Percentiles rank a stretch among this genome's conserved stretches.
Conservation (phyloP, 2,888 invertebrate species). For the Nymphalis c-album region DNA sequence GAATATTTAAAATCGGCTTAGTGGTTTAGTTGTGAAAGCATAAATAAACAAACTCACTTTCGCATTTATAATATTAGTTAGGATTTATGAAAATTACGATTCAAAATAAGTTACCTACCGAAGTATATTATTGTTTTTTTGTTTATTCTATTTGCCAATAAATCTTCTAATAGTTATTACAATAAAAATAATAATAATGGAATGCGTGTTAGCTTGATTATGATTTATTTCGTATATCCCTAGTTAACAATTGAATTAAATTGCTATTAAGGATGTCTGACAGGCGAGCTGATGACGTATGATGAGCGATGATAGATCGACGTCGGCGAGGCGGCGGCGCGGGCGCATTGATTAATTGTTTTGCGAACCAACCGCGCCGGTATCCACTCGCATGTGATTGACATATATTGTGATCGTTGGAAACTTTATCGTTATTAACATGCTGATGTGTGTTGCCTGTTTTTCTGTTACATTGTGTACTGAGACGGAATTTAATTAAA, state of each 20-base stretch:
- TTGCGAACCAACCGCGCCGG: slow-evolving; percentile 17
- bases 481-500: not conserved
- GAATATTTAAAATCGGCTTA: no score
- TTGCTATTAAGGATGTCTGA: slow-evolving; percentile 22
- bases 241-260: slow-evolving; percentile 27
- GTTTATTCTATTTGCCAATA: not conserved
- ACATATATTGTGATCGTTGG: slow-evolving; percentile 15
- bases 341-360: slow-evolving; percentile 34
- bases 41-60: no score
- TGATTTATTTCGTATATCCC: slow-evolving; percentile 6
- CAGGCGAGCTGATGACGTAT: slow-evolving; percentile 29
- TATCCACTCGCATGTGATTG: slow-evolving; percentile 12
- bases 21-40: no score
- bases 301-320: slow-evolving; percentile 30
- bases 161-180: not conserved
- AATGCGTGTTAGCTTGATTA: not conserved
- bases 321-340: slow-evolving; percentile 27
- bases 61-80: no score
- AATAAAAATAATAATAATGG: not conserved
- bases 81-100: no score
- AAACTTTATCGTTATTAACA: slow-evolving; percentile 11
- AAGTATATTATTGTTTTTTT: no score
- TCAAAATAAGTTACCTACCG: no score
- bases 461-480: not conserved
- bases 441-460: slow-evolving; percentile 8